A percentile compares a stretch with the other conserved stretches of the same genome.
Conservation (phyloP, 2,113 vertebrate species). For the Stigmatopora argus region DNA sequence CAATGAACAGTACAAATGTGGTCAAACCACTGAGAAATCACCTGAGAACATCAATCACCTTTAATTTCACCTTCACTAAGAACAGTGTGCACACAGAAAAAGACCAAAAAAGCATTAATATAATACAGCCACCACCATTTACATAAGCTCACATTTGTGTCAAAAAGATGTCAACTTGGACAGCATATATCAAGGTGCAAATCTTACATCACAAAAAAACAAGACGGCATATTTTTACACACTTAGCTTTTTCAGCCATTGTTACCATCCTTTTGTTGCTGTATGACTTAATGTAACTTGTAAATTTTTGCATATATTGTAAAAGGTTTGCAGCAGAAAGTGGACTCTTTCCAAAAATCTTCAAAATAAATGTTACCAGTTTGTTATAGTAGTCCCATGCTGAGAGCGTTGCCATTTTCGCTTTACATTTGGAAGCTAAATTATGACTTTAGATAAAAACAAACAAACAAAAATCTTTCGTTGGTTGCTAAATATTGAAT, state of each 20-base stretch:
- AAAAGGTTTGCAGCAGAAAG: not conserved
- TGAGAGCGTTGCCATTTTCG: too few species aligned
- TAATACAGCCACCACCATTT: not conserved
- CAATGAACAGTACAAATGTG: not conserved
- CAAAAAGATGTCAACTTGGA: not conserved
- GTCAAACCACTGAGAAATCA: not conserved
- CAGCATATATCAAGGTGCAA: not conserved
- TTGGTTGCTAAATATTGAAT: too few species aligned
- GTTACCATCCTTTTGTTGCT: not conserved
- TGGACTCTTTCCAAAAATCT: not conserved
- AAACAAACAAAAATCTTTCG: too few species aligned
- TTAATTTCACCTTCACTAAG: not conserved
- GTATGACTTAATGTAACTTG: not conserved
- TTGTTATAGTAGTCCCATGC: too few species aligned
- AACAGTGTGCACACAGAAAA: not conserved
- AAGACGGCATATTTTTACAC: not conserved
- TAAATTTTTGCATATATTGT: not conserved
- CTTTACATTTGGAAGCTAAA: not conserved
- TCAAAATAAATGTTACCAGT: not conserved
- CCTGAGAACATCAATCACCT: conserved; percentile 2
- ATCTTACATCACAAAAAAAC: not conserved
- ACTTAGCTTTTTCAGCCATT: not conserved
- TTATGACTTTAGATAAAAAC: not conserved
- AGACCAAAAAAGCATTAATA: not conserved
- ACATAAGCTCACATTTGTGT: not conserved